Conservation (phyloP, 2,113 vertebrate species). For the Mastomys coucha region DNA sequence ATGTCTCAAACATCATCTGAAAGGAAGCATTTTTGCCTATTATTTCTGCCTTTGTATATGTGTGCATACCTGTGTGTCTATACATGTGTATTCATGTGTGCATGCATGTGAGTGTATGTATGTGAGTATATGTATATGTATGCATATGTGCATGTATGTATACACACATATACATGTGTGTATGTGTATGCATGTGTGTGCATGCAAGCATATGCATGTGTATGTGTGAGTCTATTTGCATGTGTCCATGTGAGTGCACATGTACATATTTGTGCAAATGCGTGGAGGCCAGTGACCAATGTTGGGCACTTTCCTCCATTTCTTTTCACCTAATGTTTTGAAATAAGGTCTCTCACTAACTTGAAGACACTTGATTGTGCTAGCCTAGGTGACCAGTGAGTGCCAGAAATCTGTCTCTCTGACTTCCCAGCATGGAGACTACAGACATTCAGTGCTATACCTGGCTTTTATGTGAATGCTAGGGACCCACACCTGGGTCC, state of each 20-base stretch:
- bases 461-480: too few relatives aligned
- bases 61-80: neutral
- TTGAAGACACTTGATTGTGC: neutral
- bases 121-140: neutral
- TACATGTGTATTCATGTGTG: too few relatives aligned
- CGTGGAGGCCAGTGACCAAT: neutral
- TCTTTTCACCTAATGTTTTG: neutral
- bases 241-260: neutral
- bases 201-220: neutral
- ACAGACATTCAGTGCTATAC: too few relatives aligned
- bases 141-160: neutral
- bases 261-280: neutral
- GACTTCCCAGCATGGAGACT: neutral
- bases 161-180: accelerated
- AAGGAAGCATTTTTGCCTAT: neutral
- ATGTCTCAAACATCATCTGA: neutral
- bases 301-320: neutral
- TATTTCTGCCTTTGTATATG: neutral
- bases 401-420: neutral
- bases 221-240: neutral
- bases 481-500: too few relatives aligned
- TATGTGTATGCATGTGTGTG: neutral
- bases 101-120: too few relatives aligned
- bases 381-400: neutral
- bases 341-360: neutral